Base-by-base conservation (phyloP, 2,888 invertebrate species). In the Ecdyonurus torrentis region DNA sequence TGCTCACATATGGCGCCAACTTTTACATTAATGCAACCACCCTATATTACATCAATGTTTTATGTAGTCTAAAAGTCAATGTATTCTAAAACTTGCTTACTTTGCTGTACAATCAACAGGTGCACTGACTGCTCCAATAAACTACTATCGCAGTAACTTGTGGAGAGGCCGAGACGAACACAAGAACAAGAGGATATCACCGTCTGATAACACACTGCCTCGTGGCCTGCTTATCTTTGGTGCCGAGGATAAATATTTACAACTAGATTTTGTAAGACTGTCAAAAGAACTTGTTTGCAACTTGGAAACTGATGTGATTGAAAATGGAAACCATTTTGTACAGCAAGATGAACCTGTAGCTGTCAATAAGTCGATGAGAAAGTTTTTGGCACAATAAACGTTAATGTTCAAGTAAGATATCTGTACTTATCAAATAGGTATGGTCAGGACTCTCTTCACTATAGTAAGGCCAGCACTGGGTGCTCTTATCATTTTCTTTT, bases 131-230 rank as follows among this genome's bases (percentile, higher is more conserved):
- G 74, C 77, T 1, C 79, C 82, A 0, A 70, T 83, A 18, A 81
- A 82, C 69, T 83, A 81, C 72, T 83, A 82, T 69, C 73, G 82
- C 58, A 79, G 79, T 1, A 79, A 79, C 68, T 73, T 77, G 66
- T 59, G 64, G 1, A 72, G 70, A 65, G 66, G 68, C 1, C 25
- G 72, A 2, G 60, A 61, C 1, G 25, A 25, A 2, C 19, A 23
- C 2, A 10, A n/a, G 2, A 25, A 37, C n/a, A 22, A 55, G 1
- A 37, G 23, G 18, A 22, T 2, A 10, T 5, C 58, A 15, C 53
- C 68, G 73, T 18, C 70, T 72, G 2, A 74, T 67, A 70, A 24
- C 72, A 58, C 72, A 74, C 72, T 18, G 74, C 1, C 67, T 66
- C 77, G 77, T 1, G 74, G 80, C 67, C 63, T 74, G 23, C 73